These are phyloP conservation scores for Napeogenes inachia DNA, from an alignment of 2,888 invertebrate species.

Conservation along the genomic window DNA sequence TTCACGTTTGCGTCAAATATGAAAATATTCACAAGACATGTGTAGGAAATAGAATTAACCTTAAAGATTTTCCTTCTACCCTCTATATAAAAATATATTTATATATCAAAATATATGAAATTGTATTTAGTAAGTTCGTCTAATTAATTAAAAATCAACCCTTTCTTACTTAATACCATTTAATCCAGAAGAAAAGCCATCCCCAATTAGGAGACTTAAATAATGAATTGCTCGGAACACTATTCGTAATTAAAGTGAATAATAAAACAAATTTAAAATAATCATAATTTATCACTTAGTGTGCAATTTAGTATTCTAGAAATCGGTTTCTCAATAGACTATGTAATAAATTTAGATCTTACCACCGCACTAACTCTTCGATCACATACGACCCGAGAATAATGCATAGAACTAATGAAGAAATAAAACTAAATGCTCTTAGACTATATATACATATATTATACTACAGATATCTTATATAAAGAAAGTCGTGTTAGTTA, in stretches of 20 bases:
- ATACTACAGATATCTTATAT: too few relatives aligned
- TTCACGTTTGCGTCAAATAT: constrained; percentile 57
- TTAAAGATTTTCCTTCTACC: too few relatives aligned
- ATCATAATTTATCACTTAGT: constrained; percentile 8
- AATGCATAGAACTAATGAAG: constrained; percentile 49
- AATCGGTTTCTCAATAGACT: constrained; percentile 41
- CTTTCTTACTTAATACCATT: neutral
- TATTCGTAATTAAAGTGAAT: constrained; percentile 1
- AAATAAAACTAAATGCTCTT: constrained; percentile 36
- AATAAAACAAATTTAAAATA: neutral
- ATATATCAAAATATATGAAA: too few relatives aligned
- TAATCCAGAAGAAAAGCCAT: constrained; percentile 3
- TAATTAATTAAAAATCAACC: constrained; percentile 5
- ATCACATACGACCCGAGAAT: constrained; percentile 56
- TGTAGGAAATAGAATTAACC: constrained; percentile 41
- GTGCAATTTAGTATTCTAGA: constrained; percentile 27
- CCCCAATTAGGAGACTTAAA: constrained; percentile 1
- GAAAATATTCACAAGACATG: constrained; percentile 61
- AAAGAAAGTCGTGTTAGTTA: too few relatives aligned
- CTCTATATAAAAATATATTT: too few relatives aligned
- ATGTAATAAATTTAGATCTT: constrained; percentile 50
- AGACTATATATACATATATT: constrained; percentile 9
- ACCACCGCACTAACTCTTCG: constrained; percentile 56
- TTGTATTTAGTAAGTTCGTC: neutral
- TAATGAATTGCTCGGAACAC: constrained; percentile 5